Base-by-base conservation (phyloP, 2,888 invertebrate species). In the Coelopa pilipes region DNA sequence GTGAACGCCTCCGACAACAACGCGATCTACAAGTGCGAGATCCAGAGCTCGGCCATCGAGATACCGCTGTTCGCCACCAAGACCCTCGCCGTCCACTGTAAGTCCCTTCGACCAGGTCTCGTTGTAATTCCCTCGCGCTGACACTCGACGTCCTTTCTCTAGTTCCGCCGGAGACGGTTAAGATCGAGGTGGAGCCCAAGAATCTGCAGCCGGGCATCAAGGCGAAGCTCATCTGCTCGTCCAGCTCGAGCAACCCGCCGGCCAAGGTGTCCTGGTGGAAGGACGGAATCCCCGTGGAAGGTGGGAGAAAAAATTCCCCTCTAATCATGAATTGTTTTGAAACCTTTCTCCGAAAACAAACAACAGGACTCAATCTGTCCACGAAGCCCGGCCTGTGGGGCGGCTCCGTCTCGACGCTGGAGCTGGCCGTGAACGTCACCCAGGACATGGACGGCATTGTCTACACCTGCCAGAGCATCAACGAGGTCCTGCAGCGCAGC, bases 221-320 rank as follows among this genome's bases (percentile, higher is more conserved):
- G 4, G 85, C 85, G 15, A 86, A 85, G 73, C 78, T 86, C 3
- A 84, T 86, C 65, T 86, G 85, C 73, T 86, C 86, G 70, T 86
- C 85, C 0, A 86, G 85, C 69, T 86, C 85, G 0, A 86, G 85
- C 53, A 86, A 86, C 80, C 85, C 85, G 0, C 86, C 85, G 0
- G 85, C 85, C 4, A 81, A 84, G 66, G 83, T 86, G 0, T 86
- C 86, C 11, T 86, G 85, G 85, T 86, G 85, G 85, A 86, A 86
- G 73, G 85, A 86, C 70, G 85, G 85, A 34, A 86, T 86, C 50
- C 86, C 85, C 0, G 85, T 86, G 1, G 86, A 86, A 70, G 85
- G 86, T 65, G 55, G 19, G 62, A 19, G 46, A 65, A 0, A 75
- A 53, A 34, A 34, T 59, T 57, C 15, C 19, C 49, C 17, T 12